Evolutionary conservation across 2,888 invertebrate genomes (phyloP).

Genomic region (Imbricaverruca yamaguchii): DNA sequence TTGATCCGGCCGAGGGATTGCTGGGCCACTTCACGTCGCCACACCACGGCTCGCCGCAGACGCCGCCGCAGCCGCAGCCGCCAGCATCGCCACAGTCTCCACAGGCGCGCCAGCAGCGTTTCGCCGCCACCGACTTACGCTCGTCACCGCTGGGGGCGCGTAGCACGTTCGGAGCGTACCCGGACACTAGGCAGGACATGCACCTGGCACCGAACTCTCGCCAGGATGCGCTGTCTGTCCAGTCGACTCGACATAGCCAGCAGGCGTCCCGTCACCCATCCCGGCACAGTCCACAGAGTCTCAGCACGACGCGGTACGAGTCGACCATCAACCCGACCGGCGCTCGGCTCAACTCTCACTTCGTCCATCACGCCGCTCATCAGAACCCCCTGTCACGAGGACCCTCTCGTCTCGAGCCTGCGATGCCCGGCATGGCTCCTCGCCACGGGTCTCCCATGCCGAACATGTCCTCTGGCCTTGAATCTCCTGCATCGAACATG

Average conservation of each 20-base stretch:
- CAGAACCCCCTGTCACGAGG: neutral
- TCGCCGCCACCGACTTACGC: neutral
- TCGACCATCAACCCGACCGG: neutral
- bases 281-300: neutral
- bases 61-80: neutral
- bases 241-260: no score
- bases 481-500: no score
- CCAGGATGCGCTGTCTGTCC: neutral
- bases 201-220: neutral
- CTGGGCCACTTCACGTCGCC: neutral
- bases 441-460: no score
- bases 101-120: neutral
- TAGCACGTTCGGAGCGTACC: neutral
- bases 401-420: no score
- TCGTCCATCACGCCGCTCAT: neutral
- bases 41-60: neutral
- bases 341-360: neutral
- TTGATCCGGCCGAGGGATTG: neutral
- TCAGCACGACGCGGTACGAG: neutral
- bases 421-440: no score
- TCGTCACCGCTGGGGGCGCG: neutral
- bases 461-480: no score
- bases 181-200: neutral
- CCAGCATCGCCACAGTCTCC: neutral
- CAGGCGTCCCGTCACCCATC: no score